Conservation (phyloP, 2,888 invertebrate genomes). For the Callosobruchus maculatus region DNA sequence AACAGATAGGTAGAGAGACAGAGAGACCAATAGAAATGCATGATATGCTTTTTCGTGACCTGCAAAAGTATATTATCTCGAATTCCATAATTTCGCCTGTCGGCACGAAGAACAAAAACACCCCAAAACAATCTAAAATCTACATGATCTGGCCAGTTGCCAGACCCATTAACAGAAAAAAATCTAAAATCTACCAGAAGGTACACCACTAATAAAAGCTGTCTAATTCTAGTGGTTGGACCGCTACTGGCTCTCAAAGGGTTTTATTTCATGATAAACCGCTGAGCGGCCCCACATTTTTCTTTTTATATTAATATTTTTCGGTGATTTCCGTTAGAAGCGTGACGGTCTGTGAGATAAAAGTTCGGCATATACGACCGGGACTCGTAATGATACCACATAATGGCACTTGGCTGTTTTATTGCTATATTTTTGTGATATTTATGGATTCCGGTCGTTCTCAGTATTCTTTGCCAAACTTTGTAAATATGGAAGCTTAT, state of each 20-base stretch:
- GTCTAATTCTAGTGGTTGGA: not conserved
- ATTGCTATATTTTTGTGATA: not conserved
- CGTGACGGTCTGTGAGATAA: not conserved
- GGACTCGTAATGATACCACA: not conserved
- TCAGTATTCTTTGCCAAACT: not conserved
- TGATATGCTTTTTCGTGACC: no score
- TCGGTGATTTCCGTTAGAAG: not conserved
- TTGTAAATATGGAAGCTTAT: not conserved
- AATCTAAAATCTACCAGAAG: no score
- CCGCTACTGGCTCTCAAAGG: not conserved
- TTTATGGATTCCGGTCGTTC: not conserved
- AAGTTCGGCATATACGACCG: not conserved
- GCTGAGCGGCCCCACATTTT: not conserved
- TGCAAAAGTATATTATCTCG: no score
- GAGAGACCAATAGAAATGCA: no score
- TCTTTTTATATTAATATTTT: not conserved
- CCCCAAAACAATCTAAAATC: no score
- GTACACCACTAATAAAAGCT: no score
- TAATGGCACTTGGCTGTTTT: not conserved
- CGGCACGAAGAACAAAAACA: no score
- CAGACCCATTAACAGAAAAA: no score
- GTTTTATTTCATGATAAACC: not conserved
- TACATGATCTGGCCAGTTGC: no score
- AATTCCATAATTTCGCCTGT: no score
- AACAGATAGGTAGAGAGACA: no score